These are phyloP conservation scores for Muschampia plurimacula DNA, from an alignment of 2,888 invertebrate genomes.

Conservation along the genomic window DNA sequence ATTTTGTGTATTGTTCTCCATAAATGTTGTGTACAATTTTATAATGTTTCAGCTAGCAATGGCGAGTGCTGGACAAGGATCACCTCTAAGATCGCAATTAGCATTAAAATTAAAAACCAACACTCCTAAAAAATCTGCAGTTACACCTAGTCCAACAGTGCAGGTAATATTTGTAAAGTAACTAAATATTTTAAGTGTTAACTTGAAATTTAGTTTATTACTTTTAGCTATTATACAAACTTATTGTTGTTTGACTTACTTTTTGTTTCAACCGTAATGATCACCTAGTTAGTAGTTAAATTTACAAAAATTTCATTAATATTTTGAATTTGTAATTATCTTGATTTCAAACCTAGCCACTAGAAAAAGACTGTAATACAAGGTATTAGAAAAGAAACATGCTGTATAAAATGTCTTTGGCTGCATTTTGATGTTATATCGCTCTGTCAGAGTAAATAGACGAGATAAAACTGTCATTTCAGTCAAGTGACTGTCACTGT, in stretches of 20 bases:
- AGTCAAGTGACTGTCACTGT: constrained; percentile 10
- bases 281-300: too few relatives aligned
- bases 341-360: too few relatives aligned
- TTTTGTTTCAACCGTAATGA: too few relatives aligned
- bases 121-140: constrained; percentile 79
- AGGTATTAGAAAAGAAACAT: background rate
- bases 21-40: constrained; percentile 12
- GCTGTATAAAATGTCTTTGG: constrained; percentile 16
- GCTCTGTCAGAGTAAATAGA: background rate
- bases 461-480: background rate
- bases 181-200: background rate
- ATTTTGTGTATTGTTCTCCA: background rate
- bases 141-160: constrained; percentile 77
- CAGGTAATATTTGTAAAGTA: constrained; percentile 60
- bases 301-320: too few relatives aligned
- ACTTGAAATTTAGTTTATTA: background rate
- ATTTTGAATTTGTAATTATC: too few relatives aligned
- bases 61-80: constrained; percentile 89
- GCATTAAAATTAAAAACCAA: constrained; percentile 88
- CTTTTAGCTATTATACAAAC: background rate
- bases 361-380: too few relatives aligned
- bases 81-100: constrained; percentile 89
- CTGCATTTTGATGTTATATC: background rate
- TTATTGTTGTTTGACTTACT: too few relatives aligned
- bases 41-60: constrained; percentile 65